Evolutionary conservation across 2,797 vertebrate genomes (phyloP).

Genomic region (Linurgus olivaceus): DNA sequence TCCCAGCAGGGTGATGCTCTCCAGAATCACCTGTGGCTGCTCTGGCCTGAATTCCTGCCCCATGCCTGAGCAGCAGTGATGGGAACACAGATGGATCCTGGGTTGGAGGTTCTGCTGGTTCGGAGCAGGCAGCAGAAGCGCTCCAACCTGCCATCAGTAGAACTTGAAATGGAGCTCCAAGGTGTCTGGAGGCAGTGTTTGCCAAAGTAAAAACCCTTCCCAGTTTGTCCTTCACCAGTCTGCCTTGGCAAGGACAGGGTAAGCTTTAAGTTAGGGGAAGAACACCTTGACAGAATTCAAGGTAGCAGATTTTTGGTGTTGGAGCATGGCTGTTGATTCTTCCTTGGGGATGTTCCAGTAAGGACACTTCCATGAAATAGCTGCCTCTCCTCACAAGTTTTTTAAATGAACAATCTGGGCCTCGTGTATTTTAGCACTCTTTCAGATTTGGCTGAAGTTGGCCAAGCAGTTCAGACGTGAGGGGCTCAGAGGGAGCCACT

Average conservation of each 20-base stretch:
- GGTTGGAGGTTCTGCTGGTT: neutral
- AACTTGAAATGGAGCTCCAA: neutral
- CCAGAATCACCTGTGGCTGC: neutral
- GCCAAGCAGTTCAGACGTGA: neutral
- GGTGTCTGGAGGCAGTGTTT: neutral
- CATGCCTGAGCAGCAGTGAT: accelerated
- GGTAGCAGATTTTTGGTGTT: neutral
- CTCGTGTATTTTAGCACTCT: neutral
- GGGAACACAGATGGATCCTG: neutral
- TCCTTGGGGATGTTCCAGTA: accelerated
- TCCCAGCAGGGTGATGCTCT: neutral
- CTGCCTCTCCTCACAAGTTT: neutral
- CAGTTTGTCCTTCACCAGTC: neutral
- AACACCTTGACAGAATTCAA: neutral
- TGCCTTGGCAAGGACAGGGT: neutral
- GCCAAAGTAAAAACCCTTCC: neutral
- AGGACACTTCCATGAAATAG: neutral
- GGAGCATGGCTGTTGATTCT: accelerated
- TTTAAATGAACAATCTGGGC: neutral
- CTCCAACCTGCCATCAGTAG: accelerated
- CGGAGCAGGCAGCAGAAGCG: neutral
- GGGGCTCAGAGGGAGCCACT: neutral
- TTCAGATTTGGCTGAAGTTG: neutral
- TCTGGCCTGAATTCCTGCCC: neutral
- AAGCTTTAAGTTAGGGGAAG: neutral